Evolutionary conservation across 2,888 invertebrate species (phyloP), one percentile per base, ranked within the genome.

Genomic region (Lithodes maja): DNA sequence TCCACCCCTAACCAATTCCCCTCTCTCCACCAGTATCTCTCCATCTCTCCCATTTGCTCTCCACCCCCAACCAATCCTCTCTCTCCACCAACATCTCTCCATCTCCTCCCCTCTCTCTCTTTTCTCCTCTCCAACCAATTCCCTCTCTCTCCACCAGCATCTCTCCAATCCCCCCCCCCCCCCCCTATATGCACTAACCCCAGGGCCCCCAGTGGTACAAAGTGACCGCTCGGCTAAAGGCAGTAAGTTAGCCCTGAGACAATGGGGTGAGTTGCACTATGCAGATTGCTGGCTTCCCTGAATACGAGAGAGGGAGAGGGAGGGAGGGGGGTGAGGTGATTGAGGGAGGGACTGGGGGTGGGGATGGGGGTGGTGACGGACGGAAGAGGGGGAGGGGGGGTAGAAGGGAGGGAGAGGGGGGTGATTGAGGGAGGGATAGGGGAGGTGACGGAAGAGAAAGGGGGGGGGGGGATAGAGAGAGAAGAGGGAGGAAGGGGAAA

Each of bases 221-320:
- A 80, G 55, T 80, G 80, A 49, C 77, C 78, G 52, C 75, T 82
- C 77, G 33, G 54, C 82, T 83, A 79, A 86, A 81, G 86, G 81
- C 75, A 79, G 80, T 81, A 86, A 86, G 81, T 75, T 86, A 86
- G 86, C 75, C 80, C 71, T 77, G 71, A 86, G 86, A 86, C 82
- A 86, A 80, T 86, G 81, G 86, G 82, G 86, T 86, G 86, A 86
- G 81, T 86, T 86, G 86, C 86, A 86, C 86, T 86, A 86, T 86
- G 86, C 86, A 86, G 86, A 86, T 86, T 86, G 86, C 86, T 75
- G 50, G 81, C 81, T 82, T 82, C 55, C 75, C 86, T 82, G 83
- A 87, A 87, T 87, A 83, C 83, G 61, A 69, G 78, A 15, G 12
- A 3, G 52, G 54, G 3, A 54, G 33, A 55, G 33, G 49, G 74